Evolutionary conservation across 2,113 vertebrate species (phyloP), one percentile per base, ranked within the genome.

Genomic region (Lophius piscatorius): DNA sequence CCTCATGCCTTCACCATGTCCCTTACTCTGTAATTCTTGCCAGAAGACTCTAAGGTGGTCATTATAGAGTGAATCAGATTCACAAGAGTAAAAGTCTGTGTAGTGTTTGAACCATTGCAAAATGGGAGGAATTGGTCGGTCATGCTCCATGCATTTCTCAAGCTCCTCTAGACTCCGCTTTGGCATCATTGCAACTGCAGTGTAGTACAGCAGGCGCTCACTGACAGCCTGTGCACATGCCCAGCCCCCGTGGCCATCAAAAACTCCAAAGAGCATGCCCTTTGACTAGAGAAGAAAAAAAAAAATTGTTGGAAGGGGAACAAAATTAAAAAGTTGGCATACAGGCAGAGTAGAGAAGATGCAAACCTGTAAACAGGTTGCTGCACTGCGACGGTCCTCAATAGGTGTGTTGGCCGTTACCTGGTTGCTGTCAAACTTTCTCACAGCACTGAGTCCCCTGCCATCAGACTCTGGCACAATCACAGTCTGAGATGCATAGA

Each of bases 261-360:
- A 99, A 57, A 98, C 82, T 0, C 96, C 97, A 21, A 99, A 98
- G 79, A 98, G 87, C 90, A 96, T 93, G n/a, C 96, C 96, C 1
- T 84, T 92, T 8, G 94, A 94, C 86, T 93, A 40, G 4, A 66
- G 5, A 38, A 18, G 14, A 45, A 0, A 45, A 4, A 38, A 1
- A 24, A 13, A 23, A 34, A 18, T 1, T 3, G 2, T 21, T 29
- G 5, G 0, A 48, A 34, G 0, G 28, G 8, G 0, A 18, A 0
- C 9, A 0, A 31, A n/a, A 55, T 8, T 1, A 0, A 20, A 8
- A 2, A 9, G 20, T n/a, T 18, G 18, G 11, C 28, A 6, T 17
- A 33, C 5, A 38, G 21, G 26, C 1, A 42, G 2, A 23, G 29
- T 2, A 0, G 34, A 42, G 21, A 26, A 5, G 5, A 44, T 10